phyloP scores from a whole-genome alignment of 2,797 vertebrate genomes.

The Sternotherus odoratus region DNA sequence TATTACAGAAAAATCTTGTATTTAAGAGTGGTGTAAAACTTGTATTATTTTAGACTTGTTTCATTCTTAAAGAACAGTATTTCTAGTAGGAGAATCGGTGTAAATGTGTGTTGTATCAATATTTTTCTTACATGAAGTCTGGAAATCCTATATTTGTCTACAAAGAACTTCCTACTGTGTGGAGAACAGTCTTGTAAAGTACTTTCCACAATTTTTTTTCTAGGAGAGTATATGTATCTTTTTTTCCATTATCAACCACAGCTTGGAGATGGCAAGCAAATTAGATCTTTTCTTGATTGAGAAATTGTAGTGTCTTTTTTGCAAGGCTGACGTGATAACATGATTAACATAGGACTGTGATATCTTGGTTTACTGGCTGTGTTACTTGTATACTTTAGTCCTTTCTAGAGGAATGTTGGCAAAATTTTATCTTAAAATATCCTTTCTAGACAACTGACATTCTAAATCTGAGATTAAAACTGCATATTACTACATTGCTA shows the following conservation, averaged over 20 bases:
- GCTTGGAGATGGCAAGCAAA: conserved; percentile 11
- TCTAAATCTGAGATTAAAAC: neutral
- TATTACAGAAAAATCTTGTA: neutral
- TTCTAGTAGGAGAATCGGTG: neutral
- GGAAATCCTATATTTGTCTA: conserved; percentile 6
- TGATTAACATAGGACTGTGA: neutral
- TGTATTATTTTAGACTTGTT: neutral
- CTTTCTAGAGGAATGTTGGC: neutral
- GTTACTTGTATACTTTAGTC: neutral
- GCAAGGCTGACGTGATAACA: neutral
- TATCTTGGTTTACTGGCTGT: neutral
- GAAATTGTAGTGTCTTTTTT: neutral
- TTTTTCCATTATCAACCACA: conserved; percentile 20
- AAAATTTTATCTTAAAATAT: neutral
- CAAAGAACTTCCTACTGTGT: neutral
- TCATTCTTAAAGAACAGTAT: neutral
- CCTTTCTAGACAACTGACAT: neutral
- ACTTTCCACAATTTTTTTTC: neutral
- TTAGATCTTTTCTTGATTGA: neutral
- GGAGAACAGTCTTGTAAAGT: neutral
- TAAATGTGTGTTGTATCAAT: neutral
- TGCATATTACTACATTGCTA: neutral
- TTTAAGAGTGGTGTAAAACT: neutral
- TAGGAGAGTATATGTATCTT: neutral
- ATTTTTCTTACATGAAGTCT: conserved; percentile 9